Evolutionary conservation across 2,888 invertebrate genomes (phyloP).

Genomic region (Pseudanteris insignis): DNA sequence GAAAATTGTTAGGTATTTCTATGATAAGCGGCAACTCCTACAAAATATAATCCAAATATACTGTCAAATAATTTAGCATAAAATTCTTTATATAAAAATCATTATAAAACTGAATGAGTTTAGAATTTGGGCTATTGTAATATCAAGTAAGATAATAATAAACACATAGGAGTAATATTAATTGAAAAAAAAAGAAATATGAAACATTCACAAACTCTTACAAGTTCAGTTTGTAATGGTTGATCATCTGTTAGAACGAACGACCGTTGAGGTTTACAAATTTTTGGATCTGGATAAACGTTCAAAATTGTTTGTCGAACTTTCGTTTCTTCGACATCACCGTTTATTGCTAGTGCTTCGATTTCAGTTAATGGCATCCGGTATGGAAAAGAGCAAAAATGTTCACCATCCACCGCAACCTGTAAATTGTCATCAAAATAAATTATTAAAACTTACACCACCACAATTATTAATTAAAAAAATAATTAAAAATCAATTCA

Average conservation of each 20-base stretch:
- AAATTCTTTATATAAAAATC: no score
- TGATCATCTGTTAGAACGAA: slow-evolving; percentile 47
- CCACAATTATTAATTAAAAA: no score
- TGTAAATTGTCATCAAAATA: slow-evolving; percentile 45
- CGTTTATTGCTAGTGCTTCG: slow-evolving; percentile 72
- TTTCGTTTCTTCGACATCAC: slow-evolving; percentile 71
- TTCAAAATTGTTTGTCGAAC: slow-evolving; percentile 53
- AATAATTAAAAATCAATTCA: slow-evolving; percentile 6
- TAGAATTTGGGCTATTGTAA: no score
- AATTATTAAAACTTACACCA: no score
- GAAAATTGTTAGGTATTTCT: slow-evolving; percentile 63
- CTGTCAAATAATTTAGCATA: no score
- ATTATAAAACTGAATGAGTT: no score
- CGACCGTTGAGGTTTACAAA: slow-evolving; percentile 49
- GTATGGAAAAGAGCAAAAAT: slow-evolving; percentile 77
- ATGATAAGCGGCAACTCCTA: slow-evolving; percentile 65
- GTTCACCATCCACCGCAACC: slow-evolving; percentile 78
- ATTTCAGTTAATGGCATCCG: slow-evolving; percentile 72
- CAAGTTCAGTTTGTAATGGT: slow-evolving; percentile 54
- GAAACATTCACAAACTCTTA: slow-evolving; percentile 42
- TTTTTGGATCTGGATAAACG: slow-evolving; percentile 61
- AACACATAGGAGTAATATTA: background rate
- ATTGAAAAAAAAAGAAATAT: slow-evolving; percentile 1
- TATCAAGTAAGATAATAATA: no score
- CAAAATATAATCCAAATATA: no score